Conservation (phyloP, 1,140 invertebrate genomes). For the Eumaeus atala region DNA sequence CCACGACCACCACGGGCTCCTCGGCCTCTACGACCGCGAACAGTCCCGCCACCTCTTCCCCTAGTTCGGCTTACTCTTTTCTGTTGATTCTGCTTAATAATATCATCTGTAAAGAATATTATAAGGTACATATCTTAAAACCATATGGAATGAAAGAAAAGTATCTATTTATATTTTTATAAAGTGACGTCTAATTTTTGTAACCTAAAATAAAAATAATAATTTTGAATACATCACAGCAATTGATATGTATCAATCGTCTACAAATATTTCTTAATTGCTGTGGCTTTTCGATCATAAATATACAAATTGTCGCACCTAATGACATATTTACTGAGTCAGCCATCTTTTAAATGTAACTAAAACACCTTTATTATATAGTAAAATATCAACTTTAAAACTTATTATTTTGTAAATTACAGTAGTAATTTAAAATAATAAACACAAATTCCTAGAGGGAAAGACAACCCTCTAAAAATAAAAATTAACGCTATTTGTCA, state of each 20-base stretch:
- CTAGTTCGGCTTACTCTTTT: slow-evolving; percentile 43
- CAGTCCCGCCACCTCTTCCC: slow-evolving; percentile 45
- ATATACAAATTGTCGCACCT: slow-evolving; percentile 34
- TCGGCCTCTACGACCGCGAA: slow-evolving; percentile 40
- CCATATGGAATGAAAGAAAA: background rate
- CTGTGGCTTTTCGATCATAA: background rate
- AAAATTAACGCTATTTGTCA: background rate
- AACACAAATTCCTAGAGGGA: background rate
- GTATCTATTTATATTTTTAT: too few species aligned
- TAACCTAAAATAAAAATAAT: too few species aligned
- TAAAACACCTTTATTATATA: too few species aligned
- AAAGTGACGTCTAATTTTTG: too few species aligned
- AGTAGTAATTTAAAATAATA: too few species aligned
- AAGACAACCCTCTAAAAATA: slow-evolving; percentile 7
- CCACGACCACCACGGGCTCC: slow-evolving; percentile 38
- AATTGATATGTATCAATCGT: too few species aligned
- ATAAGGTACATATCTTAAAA: background rate
- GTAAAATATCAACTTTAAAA: background rate
- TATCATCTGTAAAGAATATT: slow-evolving; percentile 48
- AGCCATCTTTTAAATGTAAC: slow-evolving; percentile 34
- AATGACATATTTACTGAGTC: slow-evolving; percentile 65
- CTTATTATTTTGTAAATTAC: background rate
- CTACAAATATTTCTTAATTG: too few species aligned
- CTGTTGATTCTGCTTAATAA: slow-evolving; percentile 54
- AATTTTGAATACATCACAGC: too few species aligned